Percentiles rank a stretch among this genome's conserved stretches.
Conservation (phyloP, 2,113 vertebrate species). For the Myiopsitta monachus region DNA sequence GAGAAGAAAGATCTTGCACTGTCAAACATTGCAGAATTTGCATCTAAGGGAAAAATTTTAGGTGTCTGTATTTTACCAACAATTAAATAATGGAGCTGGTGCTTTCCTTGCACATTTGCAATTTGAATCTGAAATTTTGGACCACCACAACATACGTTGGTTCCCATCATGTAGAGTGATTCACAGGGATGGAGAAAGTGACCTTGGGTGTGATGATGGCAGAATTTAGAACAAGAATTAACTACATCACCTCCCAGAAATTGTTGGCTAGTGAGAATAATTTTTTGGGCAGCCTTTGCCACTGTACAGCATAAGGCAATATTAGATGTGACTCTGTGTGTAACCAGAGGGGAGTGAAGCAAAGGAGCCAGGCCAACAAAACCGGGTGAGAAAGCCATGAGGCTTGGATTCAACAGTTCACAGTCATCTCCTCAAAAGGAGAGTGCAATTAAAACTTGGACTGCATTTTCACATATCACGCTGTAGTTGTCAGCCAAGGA, state of each 20-base stretch:
- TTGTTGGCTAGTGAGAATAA: not conserved
- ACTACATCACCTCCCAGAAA: not conserved
- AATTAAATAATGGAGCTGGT: not conserved
- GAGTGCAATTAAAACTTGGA: slow-evolving; percentile 21
- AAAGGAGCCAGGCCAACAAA: not conserved
- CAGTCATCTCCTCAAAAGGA: not conserved
- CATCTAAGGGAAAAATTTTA: not conserved
- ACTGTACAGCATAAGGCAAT: not conserved
- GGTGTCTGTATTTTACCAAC: not conserved
- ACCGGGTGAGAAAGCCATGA: not conserved
- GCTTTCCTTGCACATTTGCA: not conserved
- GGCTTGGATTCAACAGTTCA: not conserved
- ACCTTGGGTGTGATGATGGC: not conserved
- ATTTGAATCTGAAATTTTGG: not conserved
- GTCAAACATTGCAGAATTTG: not conserved
- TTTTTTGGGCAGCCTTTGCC: not conserved
- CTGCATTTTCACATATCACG: not conserved
- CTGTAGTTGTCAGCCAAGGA: not conserved
- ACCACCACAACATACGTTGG: not conserved
- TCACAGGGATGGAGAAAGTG: not conserved
- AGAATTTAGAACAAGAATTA: not conserved
- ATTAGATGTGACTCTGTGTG: not conserved
- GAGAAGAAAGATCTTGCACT: not conserved
- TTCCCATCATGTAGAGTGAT: not conserved
- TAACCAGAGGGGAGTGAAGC: not conserved